Base-by-base conservation (phyloP, 2,888 invertebrate species). In the Hirtodrosophila alboralis region DNA sequence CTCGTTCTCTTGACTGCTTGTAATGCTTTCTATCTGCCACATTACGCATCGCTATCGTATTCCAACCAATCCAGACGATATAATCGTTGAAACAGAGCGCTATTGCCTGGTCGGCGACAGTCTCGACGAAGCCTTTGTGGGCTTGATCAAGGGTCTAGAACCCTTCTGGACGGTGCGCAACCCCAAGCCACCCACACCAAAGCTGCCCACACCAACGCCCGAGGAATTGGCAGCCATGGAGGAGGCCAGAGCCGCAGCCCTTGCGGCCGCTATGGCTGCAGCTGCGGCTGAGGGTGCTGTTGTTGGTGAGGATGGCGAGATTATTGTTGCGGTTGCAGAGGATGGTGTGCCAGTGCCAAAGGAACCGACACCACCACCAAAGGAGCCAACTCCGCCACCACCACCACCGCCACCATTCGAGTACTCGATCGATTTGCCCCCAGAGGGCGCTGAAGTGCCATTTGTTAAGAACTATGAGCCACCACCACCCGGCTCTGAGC, bases 21-120 rank as follows among this genome's bases (percentile, higher is more conserved):
- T 34, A 59, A 66, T 60, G 75, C 73, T 70, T 74, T 63, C 68
- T 72, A 44, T 63, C 53, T 62, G 64, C 48, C 67, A 65, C 65
- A 81, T 13, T 84, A 63, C 41, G 27, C 87, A 62, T 56, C 51
- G 59, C 47, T n/a, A 28, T 36, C 47, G 40, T 26, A 36, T 51
- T 45, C n/a, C 33, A 36, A 41, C 44, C 37, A 26, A 43, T 45
- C 6, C 65, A 96, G 96, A 96, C 93, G 96, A 96, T 90, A 93
- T 95, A 92, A 95, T 96, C 92, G 92, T 92, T 90, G 95, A 95
- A 91, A 97, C 96, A 93, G 97, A 98, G 93, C 95, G 94, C 91
- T 97, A 94, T 94, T 97, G 97, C 93, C 94, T 95, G 90, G 96
- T 98, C 92, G 96, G 96, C 87, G 96, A 97, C 91, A 97, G 96